Conservation (phyloP, 2,113 vertebrate species). For the Rynchops niger region DNA sequence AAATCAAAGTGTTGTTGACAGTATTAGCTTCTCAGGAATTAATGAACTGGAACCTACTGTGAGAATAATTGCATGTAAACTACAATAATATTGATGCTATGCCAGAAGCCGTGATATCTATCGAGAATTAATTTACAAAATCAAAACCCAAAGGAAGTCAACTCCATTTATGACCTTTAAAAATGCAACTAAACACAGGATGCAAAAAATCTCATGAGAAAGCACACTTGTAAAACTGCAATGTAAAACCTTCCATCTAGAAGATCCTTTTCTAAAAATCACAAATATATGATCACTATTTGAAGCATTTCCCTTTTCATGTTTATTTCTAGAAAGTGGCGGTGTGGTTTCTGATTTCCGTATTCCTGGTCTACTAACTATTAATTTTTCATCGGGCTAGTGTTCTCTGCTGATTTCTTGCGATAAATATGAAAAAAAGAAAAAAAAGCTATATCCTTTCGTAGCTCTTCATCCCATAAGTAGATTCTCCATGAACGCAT, state of each 20-base stretch:
- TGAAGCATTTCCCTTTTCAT: background rate
- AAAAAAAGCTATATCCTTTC: background rate
- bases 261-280: background rate
- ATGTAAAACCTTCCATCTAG: background rate
- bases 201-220: background rate
- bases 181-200: background rate
- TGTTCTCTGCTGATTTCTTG: background rate
- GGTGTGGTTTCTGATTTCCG: background rate
- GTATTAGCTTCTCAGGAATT: background rate
- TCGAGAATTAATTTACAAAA: background rate
- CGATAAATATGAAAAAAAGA: background rate
- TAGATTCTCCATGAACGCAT: background rate
- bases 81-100: background rate
- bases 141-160: background rate
- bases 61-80: slow-evolving; percentile 38
- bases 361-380: background rate
- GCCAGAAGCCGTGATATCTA: background rate
- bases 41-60: slow-evolving; percentile 20
- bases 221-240: background rate
- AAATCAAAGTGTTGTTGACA: background rate
- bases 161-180: background rate
- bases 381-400: background rate
- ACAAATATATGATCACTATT: background rate
- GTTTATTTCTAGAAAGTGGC: background rate
- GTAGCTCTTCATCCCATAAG: background rate